Conservation (phyloP, 1,140 invertebrate genomes). For the Saccostrea cuccullata region DNA sequence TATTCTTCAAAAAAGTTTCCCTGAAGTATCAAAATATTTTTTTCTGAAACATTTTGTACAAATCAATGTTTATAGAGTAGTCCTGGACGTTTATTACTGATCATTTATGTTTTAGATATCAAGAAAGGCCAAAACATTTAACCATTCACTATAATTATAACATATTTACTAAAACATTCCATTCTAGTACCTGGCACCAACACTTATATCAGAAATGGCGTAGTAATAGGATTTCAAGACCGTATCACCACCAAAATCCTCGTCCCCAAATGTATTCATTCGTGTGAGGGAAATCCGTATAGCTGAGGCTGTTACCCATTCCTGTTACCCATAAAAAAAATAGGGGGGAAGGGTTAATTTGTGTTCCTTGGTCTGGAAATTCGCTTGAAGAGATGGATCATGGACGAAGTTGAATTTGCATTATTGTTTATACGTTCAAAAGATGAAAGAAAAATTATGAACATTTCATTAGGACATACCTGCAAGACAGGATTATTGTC, state of each 20-base stretch:
- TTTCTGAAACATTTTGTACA: not conserved
- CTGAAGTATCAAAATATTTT: too few species aligned
- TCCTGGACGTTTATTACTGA: not conserved
- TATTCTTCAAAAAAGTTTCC: too few species aligned
- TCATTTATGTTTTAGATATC: not conserved
- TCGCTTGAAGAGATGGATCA: not conserved
- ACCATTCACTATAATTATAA: too few species aligned
- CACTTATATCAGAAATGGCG: conserved; percentile 96
- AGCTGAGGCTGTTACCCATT: conserved; percentile 98
- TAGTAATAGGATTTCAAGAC: conserved; percentile 98
- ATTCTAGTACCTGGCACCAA: conserved; percentile 88
- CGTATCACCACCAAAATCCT: too few species aligned
- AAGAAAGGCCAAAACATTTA: too few species aligned
- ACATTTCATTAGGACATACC: conserved; percentile 82
- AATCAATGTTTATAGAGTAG: not conserved
- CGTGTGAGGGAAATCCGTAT: conserved; percentile 93
- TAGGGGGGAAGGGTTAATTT: too few species aligned
- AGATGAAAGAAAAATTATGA: not conserved
- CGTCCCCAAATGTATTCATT: conserved; percentile 98
- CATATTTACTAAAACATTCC: too few species aligned
- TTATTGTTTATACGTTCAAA: not conserved
- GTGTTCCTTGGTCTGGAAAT: not conserved
- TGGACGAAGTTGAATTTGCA: not conserved
- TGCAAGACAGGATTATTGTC: conserved; percentile 93
- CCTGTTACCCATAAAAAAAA: conserved; percentile 82